phyloP scores from a whole-genome alignment of 2,113 vertebrate genomes.

The Smithornis capensis region DNA sequence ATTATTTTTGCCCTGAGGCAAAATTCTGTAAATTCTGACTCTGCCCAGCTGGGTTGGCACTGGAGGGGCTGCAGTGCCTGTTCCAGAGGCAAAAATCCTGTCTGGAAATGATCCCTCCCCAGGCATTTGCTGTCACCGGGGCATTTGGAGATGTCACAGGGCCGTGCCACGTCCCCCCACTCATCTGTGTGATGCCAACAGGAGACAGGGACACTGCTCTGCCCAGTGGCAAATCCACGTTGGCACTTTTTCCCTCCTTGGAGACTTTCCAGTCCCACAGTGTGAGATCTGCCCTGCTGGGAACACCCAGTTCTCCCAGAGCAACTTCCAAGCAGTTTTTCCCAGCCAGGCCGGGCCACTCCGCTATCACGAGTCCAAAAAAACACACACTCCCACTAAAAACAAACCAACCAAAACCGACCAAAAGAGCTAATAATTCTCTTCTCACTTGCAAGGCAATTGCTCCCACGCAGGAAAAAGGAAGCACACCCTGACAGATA shows the following conservation, averaged over 20 bases:
- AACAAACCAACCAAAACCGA: not conserved
- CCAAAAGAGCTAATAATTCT: not conserved
- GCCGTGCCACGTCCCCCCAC: too few relatives aligned
- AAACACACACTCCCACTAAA: not conserved
- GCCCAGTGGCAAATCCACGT: not conserved
- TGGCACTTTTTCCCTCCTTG: not conserved
- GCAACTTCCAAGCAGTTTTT: accelerated
- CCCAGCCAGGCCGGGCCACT: not conserved
- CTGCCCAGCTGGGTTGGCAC: not conserved
- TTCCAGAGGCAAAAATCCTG: not conserved
- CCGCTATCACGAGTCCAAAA: not conserved
- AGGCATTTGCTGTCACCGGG: not conserved
- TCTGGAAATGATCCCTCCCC: not conserved
- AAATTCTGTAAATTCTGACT: not conserved
- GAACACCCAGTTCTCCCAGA: not conserved
- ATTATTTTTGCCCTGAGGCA: not conserved
- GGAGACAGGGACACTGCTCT: not conserved
- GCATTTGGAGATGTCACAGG: not conserved
- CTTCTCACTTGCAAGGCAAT: constrained; percentile 58
- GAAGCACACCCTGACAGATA: constrained; percentile 72
- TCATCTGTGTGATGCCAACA: accelerated
- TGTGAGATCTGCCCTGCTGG: not conserved
- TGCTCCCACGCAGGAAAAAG: constrained; percentile 78
- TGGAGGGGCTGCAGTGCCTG: not conserved
- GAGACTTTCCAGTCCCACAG: not conserved